These are phyloP conservation scores for Pardosa pseudoannulata DNA, from an alignment of 2,888 invertebrate species.

Conservation along the genomic window DNA sequence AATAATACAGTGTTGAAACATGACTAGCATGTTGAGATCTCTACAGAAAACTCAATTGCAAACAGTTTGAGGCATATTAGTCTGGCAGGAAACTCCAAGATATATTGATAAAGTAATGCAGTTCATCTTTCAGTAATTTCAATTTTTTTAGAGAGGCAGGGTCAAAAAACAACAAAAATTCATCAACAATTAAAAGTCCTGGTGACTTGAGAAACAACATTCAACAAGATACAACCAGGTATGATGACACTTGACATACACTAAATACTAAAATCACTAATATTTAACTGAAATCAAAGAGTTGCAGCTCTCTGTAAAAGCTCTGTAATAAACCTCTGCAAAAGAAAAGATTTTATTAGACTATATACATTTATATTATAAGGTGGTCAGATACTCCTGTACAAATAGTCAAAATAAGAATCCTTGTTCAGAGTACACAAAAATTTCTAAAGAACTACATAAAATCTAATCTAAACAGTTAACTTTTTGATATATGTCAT, in stretches of 20 bases:
- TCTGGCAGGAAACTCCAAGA: not conserved
- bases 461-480: no score
- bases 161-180: not conserved
- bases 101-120: not conserved
- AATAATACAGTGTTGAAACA: not conserved
- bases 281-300: slow-evolving; percentile 49
- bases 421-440: no score
- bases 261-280: slow-evolving; percentile 52
- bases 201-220: not conserved
- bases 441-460: no score
- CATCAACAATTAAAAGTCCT: slow-evolving; percentile 9
- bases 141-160: not conserved
- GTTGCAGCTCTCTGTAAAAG: slow-evolving; percentile 60
- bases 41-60: not conserved
- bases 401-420: no score
- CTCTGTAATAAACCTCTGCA: slow-evolving; percentile 62
- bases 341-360: not conserved
- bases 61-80: not conserved
- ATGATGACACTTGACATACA: slow-evolving; percentile 34
- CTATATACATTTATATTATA: no score
- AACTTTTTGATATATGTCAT: no score
- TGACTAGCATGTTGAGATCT: slow-evolving; percentile 17
- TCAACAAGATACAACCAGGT: not conserved
- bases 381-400: no score
- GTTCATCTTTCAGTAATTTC: not conserved